Evolutionary conservation across 1,140 invertebrate genomes (phyloP).

Genomic region (Himalopsyche phryganea): DNA sequence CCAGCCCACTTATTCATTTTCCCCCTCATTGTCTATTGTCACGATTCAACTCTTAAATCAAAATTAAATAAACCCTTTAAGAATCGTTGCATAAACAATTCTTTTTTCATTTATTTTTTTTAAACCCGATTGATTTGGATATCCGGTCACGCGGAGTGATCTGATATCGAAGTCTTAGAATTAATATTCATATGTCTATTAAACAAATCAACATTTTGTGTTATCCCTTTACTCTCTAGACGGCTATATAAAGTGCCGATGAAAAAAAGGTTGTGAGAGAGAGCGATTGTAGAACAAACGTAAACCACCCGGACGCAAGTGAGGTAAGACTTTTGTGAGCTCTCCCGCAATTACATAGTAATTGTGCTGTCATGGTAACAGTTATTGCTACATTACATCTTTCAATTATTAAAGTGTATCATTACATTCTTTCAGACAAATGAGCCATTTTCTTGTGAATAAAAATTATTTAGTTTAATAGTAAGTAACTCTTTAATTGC

Average conservation of each 20-base stretch:
- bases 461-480: neutral
- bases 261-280: slow-evolving; percentile 50
- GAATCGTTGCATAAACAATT: too few species aligned
- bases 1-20: slow-evolving; percentile 14
- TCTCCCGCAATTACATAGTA: slow-evolving; percentile 30
- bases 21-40: too few species aligned
- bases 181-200: slow-evolving; percentile 32
- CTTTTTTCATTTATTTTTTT: too few species aligned
- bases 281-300: slow-evolving; percentile 52
- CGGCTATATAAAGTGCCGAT: slow-evolving; percentile 57
- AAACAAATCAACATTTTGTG: slow-evolving; percentile 44
- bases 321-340: slow-evolving; percentile 49
- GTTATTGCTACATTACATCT: neutral
- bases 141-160: slow-evolving; percentile 21
- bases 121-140: slow-evolving; percentile 12
- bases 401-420: neutral
- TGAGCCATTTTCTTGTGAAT: neutral
- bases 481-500: too few species aligned
- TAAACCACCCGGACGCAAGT: slow-evolving; percentile 47
- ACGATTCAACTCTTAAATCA: slow-evolving; percentile 19
- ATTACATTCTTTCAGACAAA: neutral
- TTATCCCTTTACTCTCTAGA: slow-evolving; percentile 59
- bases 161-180: slow-evolving; percentile 28
- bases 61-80: neutral
- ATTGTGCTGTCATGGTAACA: slow-evolving; percentile 10